These are phyloP conservation scores for Leucoraja ocellata DNA, from an alignment of 2,797 vertebrate genomes.

Conservation along the genomic window DNA sequence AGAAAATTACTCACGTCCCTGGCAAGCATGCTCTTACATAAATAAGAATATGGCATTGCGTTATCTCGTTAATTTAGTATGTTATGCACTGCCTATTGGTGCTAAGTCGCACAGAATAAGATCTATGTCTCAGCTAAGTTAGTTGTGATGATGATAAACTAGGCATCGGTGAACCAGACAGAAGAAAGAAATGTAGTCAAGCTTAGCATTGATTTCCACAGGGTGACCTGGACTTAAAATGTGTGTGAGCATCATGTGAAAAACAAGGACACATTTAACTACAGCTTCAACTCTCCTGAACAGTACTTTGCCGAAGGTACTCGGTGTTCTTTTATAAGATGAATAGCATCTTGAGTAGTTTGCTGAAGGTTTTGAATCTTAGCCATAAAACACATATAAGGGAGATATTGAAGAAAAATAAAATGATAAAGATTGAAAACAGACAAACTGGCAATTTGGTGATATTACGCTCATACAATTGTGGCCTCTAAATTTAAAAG, in stretches of 20 bases:
- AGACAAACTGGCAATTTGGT: not conserved
- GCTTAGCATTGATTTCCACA: not conserved
- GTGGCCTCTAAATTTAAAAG: not conserved
- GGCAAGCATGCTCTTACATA: not conserved
- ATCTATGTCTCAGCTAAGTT: not conserved
- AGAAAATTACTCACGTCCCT: not conserved
- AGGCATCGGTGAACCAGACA: not conserved
- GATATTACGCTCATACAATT: not conserved
- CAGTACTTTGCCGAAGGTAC: not conserved
- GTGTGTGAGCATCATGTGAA: not conserved
- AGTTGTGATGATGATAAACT: not conserved
- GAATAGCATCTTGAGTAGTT: not conserved
- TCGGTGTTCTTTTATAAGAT: not conserved
- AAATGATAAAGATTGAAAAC: not conserved
- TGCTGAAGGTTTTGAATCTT: not conserved
- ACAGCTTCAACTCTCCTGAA: not conserved
- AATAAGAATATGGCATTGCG: not conserved
- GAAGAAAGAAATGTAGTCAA: not conserved
- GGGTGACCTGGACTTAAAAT: not conserved
- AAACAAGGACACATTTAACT: not conserved
- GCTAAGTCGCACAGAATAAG: not conserved
- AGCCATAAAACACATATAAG: not conserved
- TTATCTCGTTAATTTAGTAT: not conserved
- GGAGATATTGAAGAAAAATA: not conserved
- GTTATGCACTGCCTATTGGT: not conserved